phyloP scores from a whole-genome alignment of 2,113 vertebrate species.

The Pterocles burchelli region DNA sequence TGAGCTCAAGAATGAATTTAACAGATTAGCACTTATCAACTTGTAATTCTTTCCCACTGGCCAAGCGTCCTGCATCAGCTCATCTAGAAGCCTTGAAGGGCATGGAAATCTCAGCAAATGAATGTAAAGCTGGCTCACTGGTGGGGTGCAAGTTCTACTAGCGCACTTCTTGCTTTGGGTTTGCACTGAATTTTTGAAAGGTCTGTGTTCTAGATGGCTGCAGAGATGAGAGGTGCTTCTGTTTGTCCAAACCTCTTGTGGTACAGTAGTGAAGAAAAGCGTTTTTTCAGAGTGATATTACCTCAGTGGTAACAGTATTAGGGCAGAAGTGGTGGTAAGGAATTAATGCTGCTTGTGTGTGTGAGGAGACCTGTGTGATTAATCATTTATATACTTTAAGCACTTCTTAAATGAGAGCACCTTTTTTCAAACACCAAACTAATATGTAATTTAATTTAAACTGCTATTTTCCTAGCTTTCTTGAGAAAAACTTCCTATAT shows the following conservation, averaged over 20 bases:
- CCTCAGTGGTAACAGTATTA: neutral
- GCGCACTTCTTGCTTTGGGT: neutral
- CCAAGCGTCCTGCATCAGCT: conserved; percentile 60
- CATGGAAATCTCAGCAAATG: conserved; percentile 73
- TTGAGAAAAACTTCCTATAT: neutral
- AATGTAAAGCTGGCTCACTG: neutral
- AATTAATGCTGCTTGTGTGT: neutral
- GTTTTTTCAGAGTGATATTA: neutral
- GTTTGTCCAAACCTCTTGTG: neutral
- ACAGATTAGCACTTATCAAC: neutral
- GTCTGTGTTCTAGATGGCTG: neutral
- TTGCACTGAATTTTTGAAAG: neutral
- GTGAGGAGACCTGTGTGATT: neutral
- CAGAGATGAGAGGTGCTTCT: neutral
- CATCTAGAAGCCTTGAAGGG: conserved; percentile 83
- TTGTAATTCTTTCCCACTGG: conserved; percentile 1
- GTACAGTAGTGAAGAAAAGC: neutral
- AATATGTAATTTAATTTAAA: neutral
- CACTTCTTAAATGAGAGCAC: neutral
- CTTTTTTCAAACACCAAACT: neutral
- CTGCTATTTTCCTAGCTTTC: neutral
- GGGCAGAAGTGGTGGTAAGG: neutral
- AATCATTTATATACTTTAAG: neutral
- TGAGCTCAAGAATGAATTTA: conserved; percentile 20
- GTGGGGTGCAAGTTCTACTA: neutral